A percentile compares a stretch with the other conserved stretches of the same genome.
phyloP scores from a whole-genome alignment of 2,113 vertebrate species.

The Rattus rattus region DNA sequence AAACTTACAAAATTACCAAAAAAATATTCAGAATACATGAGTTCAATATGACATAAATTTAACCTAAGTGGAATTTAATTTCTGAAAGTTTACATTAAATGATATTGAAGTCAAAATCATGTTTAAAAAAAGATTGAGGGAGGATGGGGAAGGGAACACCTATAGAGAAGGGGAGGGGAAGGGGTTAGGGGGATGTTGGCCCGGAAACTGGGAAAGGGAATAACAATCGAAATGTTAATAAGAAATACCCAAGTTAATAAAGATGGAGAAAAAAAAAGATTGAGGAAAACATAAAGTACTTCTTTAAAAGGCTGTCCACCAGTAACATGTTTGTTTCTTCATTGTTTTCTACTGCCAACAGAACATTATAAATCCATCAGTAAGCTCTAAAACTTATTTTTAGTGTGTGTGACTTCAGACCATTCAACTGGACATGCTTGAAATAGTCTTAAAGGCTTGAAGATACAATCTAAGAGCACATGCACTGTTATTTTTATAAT shows the following conservation, averaged over 20 bases:
- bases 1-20: conserved; percentile 22
- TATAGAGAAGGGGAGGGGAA: no score
- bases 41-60: not conserved
- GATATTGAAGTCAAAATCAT: not conserved
- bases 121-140: not conserved
- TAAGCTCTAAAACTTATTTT: conserved; percentile 43
- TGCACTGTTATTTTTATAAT: conserved; percentile 14
- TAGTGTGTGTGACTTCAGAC: not conserved
- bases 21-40: not conserved
- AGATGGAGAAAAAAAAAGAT: no score
- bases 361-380: conserved; percentile 51
- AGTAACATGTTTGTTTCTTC: conserved; percentile 50
- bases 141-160: no score
- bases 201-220: no score
- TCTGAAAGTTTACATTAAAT: conserved; percentile 45
- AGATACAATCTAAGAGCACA: not conserved
- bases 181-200: no score
- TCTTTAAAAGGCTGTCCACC: conserved; percentile 1
- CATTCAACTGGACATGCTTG: conserved; percentile 10
- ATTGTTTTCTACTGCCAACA: conserved; percentile 36
- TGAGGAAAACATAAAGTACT: not conserved
- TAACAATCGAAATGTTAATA: no score
- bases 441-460: not conserved
- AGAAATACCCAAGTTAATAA: no score
- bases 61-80: conserved; percentile 29